A percentile compares a stretch with the other conserved stretches of the same genome.
Conservation (phyloP, 2,888 invertebrate species). For the Drosophila eohydei region DNA sequence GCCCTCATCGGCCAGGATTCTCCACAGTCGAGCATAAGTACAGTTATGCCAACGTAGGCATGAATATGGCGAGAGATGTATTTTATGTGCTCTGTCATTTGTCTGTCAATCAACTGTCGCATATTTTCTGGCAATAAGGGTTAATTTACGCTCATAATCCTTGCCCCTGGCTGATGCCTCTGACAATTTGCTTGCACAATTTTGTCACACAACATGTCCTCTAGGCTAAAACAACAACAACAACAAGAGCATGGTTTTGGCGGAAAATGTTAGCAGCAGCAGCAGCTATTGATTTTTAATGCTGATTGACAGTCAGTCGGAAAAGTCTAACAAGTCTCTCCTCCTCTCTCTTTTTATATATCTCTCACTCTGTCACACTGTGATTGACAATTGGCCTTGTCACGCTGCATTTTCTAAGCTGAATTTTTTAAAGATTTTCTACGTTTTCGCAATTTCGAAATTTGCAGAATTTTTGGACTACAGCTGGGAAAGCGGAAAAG, state of each 20-base stretch:
- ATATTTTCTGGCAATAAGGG: slow-evolving; percentile 79
- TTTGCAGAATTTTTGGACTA: slow-evolving; percentile 61
- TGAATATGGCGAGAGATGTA: slow-evolving; percentile 29
- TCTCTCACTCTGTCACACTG: slow-evolving; percentile 17
- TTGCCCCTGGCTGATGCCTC: slow-evolving; percentile 39
- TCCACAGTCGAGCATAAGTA: slow-evolving; percentile 15
- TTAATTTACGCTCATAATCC: slow-evolving; percentile 81
- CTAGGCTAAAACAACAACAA: slow-evolving; percentile 36
- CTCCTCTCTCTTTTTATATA: not conserved
- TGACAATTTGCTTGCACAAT: slow-evolving; percentile 60
- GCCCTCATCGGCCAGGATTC: not conserved
- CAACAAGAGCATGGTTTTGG: slow-evolving; percentile 20
- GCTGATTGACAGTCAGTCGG: slow-evolving; percentile 70
- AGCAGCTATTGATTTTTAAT: slow-evolving; percentile 70
- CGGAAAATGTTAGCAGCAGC: slow-evolving; percentile 38
- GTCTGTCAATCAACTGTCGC: slow-evolving; percentile 79
- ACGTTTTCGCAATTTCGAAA: slow-evolving; percentile 23
- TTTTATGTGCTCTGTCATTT: slow-evolving; percentile 76
- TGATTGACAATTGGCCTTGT: slow-evolving; percentile 57
- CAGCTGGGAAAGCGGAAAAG: not conserved
- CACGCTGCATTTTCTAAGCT: slow-evolving; percentile 17
- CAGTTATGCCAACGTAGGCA: slow-evolving; percentile 29
- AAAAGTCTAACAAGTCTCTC: slow-evolving; percentile 29
- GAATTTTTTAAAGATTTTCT: not conserved
- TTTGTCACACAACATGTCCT: slow-evolving; percentile 66